phyloP scores from a whole-genome alignment of 2,888 invertebrate species.

The Ernsta delagoae region DNA sequence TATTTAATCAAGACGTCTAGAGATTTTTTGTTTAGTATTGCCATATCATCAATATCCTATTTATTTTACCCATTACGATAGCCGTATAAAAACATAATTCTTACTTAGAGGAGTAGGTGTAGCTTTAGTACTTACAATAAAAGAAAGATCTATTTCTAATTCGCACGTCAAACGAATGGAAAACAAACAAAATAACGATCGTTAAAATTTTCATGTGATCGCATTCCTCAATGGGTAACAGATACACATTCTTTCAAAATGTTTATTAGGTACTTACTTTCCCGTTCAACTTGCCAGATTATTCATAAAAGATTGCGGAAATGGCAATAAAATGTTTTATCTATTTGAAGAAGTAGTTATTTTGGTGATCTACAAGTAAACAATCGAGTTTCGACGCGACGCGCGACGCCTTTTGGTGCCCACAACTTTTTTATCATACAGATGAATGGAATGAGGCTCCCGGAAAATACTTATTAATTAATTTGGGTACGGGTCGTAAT shows the following conservation, averaged over 20 bases:
- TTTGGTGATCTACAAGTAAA: constrained; percentile 10
- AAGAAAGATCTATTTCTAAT: constrained; percentile 44
- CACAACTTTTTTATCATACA: background rate
- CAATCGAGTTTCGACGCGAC: background rate
- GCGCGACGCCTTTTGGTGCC: background rate
- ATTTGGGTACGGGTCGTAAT: too few species aligned
- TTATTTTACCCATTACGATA: too few species aligned
- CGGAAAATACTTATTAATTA: too few species aligned
- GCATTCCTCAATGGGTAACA: constrained; percentile 40
- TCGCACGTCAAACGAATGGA: constrained; percentile 45
- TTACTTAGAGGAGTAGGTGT: constrained; percentile 17
- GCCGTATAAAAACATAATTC: too few species aligned
- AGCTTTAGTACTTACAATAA: constrained; percentile 8
- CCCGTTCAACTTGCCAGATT: constrained; percentile 39
- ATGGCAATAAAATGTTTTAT: constrained; percentile 27
- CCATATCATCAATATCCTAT: background rate
- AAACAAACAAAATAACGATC: constrained; percentile 39
- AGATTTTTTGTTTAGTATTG: background rate
- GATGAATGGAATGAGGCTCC: too few species aligned
- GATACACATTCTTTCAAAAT: constrained; percentile 39
- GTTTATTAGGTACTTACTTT: constrained; percentile 43
- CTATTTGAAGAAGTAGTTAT: constrained; percentile 29
- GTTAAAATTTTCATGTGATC: constrained; percentile 45
- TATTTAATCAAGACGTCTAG: constrained; percentile 1
- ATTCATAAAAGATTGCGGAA: constrained; percentile 37